Evolutionary conservation across 2,113 vertebrate species (phyloP), one percentile per base, ranked within the genome.

Genomic region (Phyllopteryx taeniolatus): DNA sequence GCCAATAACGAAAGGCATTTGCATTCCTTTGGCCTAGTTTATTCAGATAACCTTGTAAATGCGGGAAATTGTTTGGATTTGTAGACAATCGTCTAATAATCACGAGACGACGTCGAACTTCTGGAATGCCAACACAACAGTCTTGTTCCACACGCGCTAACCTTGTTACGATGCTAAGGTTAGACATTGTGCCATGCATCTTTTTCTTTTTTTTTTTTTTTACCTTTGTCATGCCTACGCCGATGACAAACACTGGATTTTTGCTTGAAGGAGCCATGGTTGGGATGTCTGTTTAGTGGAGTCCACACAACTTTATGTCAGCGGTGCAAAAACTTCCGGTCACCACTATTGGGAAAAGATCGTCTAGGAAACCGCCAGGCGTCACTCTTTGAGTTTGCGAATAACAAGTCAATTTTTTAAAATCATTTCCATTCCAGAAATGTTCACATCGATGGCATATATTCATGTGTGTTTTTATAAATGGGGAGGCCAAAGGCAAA

Each of bases 201-300:
- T n/a, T 64, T 39, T 39, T 39, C 6, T 39, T 3, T 2, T 39
- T 7, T 0, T 9, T 22, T 1, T 65, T 33, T 63, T 31, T 66
- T 92, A 99, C 97, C 97, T 98, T 96, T 39, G 97, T 98, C 96
- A 99, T 98, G 14, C 96, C 96, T 56, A 99, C 96, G n/a, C 97
- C 96, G 85, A 97, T 91, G 82, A 98, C 95, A 83, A 97, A 99
- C 47, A 95, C 96, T 20, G 92, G 87, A 75, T 85, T 92, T 66
- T 65, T 85, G 54, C 59, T 85, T 35, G 22, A 8, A 1, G 80
- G 83, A 61, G 89, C 74, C 93, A 94, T 94, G 46, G 68, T 80
- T 15, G 11, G 27, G 51, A 15, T 33, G 27, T 10, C 57, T 3
- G 68, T 11, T 22, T 61, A 31, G 20, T 68, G 9, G 63, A 1